phyloP scores from a whole-genome alignment of 2,888 invertebrate species.

The Melieria picta region DNA sequence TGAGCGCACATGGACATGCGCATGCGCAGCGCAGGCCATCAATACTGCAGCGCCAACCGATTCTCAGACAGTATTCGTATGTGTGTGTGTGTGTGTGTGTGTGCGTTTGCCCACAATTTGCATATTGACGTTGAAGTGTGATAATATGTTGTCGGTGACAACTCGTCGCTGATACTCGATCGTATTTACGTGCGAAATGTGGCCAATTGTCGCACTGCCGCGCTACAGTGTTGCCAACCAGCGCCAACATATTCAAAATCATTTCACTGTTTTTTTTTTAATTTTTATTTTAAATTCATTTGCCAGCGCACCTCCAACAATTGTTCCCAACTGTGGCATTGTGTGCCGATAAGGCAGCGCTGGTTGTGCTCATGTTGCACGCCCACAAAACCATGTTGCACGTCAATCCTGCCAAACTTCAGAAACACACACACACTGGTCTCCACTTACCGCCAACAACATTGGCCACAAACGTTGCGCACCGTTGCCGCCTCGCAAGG shows the following conservation, averaged over 20 bases:
- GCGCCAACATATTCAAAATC: constrained; percentile 4
- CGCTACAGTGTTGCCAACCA: not conserved
- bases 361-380: constrained; percentile 63
- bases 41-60: constrained; percentile 5
- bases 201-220: too few species aligned
- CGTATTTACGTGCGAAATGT: too few species aligned
- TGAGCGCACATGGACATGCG: constrained; percentile 47
- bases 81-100: constrained; percentile 32
- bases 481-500: constrained; percentile 29
- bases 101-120: constrained; percentile 47
- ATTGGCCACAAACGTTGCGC: constrained; percentile 15
- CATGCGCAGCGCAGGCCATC: constrained; percentile 27
- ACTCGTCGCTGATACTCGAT: too few species aligned
- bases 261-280: not conserved
- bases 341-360: constrained; percentile 20
- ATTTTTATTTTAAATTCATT: too few species aligned
- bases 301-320: too few species aligned
- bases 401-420: constrained; percentile 52
- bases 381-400: constrained; percentile 67
- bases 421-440: constrained; percentile 14
- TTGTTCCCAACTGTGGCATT: constrained; percentile 1
- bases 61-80: not conserved
- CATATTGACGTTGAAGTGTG: constrained; percentile 59
- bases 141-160: constrained; percentile 47
- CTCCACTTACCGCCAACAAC: not conserved